Conservation (phyloP, 2,797 vertebrate genomes). For the Rhabdomys pumilio region DNA sequence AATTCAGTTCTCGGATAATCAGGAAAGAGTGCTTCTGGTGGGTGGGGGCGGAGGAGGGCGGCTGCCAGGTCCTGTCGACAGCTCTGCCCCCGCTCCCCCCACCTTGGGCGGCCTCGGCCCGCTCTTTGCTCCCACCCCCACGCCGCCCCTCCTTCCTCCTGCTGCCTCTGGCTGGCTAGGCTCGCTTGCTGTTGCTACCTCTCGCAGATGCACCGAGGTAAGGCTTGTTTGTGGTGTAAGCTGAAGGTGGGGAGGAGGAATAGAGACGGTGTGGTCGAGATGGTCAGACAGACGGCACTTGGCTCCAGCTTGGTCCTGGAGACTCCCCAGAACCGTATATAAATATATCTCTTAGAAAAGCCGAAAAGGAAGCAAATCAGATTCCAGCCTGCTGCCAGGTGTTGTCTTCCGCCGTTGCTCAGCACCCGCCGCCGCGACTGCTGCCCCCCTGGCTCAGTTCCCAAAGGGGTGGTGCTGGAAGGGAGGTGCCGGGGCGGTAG, state of each 20-base stretch:
- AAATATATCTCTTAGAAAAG: conserved; percentile 72
- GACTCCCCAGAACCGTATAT: conserved; percentile 69
- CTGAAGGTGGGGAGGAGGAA: conserved; percentile 65
- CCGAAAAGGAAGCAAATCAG: conserved; percentile 79
- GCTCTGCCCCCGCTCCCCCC: conserved; percentile 71
- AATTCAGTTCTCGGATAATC: conserved; percentile 62
- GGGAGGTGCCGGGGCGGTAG: conserved; percentile 70
- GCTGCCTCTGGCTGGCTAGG: conserved; percentile 71
- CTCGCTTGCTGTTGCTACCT: conserved; percentile 71
- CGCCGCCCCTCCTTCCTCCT: conserved; percentile 74
- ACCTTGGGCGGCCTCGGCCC: conserved; percentile 69
- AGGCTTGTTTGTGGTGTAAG: conserved; percentile 74
- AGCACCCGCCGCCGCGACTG: conserved; percentile 82
- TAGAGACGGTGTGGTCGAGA: conserved; percentile 60
- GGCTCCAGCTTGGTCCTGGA: conserved; percentile 75
- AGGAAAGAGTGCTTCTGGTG: conserved; percentile 62
- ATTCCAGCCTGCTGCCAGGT: conserved; percentile 77
- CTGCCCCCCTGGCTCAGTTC: conserved; percentile 80
- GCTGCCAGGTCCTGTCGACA: conserved; percentile 69
- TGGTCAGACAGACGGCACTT: conserved; percentile 61
- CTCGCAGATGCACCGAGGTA: conserved; percentile 72
- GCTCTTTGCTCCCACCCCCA: conserved; percentile 52
- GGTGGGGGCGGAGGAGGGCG: conserved; percentile 61
- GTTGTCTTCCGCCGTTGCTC: conserved; percentile 83
- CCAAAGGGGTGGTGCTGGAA: conserved; percentile 81